Percentiles rank a stretch among this genome's conserved stretches.
Conservation (phyloP, 2,888 invertebrate genomes). For the Phorcus lineatus region DNA sequence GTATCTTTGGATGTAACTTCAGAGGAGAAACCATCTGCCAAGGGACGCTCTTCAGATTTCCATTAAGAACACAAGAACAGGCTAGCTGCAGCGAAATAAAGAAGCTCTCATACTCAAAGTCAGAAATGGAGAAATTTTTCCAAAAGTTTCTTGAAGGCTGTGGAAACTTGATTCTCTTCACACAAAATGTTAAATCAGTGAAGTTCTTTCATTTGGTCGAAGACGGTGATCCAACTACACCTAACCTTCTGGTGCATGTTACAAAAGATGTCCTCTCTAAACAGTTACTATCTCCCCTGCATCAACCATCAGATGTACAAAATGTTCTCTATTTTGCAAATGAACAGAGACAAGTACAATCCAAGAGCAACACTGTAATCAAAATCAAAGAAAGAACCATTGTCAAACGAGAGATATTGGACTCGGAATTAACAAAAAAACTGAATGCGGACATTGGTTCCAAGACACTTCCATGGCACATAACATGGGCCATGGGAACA, state of each 20-base stretch:
- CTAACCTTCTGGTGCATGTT: constrained; percentile 17
- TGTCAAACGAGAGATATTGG: not conserved
- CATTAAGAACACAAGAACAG: constrained; percentile 64
- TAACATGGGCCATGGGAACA: constrained; percentile 30
- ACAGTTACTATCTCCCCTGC: too few relatives aligned
- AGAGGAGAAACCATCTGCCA: constrained; percentile 35
- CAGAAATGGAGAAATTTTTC: constrained; percentile 60
- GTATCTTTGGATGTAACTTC: constrained; percentile 56
- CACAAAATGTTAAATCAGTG: constrained; percentile 67
- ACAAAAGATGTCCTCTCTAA: not conserved
- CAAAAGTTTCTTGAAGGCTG: constrained; percentile 56
- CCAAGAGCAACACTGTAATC: not conserved
- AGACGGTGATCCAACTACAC: constrained; percentile 9
- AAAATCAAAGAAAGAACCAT: not conserved
- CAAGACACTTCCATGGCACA: not conserved
- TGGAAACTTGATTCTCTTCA: constrained; percentile 69
- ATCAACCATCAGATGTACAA: not conserved
- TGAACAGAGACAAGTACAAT: not conserved
- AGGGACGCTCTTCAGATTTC: constrained; percentile 71
- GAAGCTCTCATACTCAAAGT: constrained; percentile 52
- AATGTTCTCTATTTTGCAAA: not conserved
- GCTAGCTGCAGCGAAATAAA: constrained; percentile 66
- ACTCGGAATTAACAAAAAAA: not conserved
- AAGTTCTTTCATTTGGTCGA: constrained; percentile 58
- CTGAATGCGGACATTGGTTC: not conserved